phyloP scores from a whole-genome alignment of 53 echinoderm and acorn worm species.

The Crossaster papposus region DNA sequence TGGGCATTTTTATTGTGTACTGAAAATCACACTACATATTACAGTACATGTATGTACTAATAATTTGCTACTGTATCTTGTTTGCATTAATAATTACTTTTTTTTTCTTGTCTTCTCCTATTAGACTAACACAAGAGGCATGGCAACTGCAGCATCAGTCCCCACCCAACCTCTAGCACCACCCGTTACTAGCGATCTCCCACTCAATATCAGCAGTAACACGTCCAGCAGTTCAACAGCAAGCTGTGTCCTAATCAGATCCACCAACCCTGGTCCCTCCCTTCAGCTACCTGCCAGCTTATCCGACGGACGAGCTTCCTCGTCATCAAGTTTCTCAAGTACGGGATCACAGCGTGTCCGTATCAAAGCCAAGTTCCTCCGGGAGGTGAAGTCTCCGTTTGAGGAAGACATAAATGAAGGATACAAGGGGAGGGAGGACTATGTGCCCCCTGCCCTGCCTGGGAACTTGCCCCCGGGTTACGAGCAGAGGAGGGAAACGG shows the following conservation, averaged over 20 bases:
- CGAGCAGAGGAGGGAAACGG: conserved; percentile 46
- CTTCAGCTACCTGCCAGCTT: not conserved
- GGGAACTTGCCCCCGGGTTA: conserved; percentile 75
- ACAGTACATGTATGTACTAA: too few species aligned
- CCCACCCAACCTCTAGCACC: not conserved
- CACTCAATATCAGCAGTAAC: conserved; percentile 17
- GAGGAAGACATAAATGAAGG: conserved; percentile 20
- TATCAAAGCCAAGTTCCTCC: conserved; percentile 87
- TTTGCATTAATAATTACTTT: too few species aligned
- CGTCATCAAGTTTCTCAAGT: conserved; percentile 67
- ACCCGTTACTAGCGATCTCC: not conserved
- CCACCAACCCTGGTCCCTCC: conserved; percentile 37
- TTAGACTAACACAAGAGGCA: not conserved
- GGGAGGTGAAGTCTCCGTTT: conserved; percentile 89
- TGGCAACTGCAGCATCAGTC: not conserved
- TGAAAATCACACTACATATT: too few species aligned
- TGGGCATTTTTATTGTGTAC: too few species aligned
- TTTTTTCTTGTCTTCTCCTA: too few species aligned
- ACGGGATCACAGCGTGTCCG: conserved; percentile 77
- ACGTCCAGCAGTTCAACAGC: conserved; percentile 62
- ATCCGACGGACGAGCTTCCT: conserved; percentile 26
- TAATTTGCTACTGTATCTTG: too few species aligned
- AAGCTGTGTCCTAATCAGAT: conserved; percentile 72
- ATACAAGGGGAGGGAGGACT: not conserved
- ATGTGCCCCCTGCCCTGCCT: conserved; percentile 81